phyloP scores from a whole-genome alignment of 2,888 invertebrate genomes.

The Andrena fulva region DNA sequence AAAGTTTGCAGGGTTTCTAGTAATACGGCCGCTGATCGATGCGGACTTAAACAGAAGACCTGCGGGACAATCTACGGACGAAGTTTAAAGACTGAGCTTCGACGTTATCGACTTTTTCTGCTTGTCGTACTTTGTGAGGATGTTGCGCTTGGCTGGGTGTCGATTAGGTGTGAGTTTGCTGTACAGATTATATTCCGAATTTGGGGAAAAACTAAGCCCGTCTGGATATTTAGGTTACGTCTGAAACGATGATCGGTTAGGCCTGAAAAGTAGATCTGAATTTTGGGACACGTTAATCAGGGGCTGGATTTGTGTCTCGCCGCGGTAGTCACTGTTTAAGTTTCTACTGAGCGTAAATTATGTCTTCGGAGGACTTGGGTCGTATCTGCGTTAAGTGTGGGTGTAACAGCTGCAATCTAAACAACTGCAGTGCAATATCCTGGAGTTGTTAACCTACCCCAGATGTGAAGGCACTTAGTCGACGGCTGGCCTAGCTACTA shows the following conservation, averaged over 20 bases:
- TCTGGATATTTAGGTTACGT: background rate
- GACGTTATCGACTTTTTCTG: background rate
- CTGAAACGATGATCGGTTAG: background rate
- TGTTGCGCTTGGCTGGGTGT: background rate
- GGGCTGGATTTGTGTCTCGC: no score
- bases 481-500: no score
- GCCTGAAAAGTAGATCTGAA: background rate
- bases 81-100: constrained; percentile 12
- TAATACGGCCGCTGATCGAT: constrained; percentile 41
- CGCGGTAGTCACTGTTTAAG: no score
- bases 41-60: constrained; percentile 24
- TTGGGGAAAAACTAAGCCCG: background rate
- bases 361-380: no score
- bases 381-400: no score
- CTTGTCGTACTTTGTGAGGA: background rate
- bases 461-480: no score
- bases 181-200: background rate
- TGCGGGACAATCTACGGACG: background rate
- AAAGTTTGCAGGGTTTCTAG: constrained; percentile 42
- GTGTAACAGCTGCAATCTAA: no score
- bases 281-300: background rate
- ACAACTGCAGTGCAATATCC: no score
- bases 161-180: background rate
- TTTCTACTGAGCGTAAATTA: no score
- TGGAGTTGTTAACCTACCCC: no score